These are phyloP conservation scores for Zaprionus inermis DNA, from an alignment of 1,140 invertebrate species.

Conservation along the genomic window DNA sequence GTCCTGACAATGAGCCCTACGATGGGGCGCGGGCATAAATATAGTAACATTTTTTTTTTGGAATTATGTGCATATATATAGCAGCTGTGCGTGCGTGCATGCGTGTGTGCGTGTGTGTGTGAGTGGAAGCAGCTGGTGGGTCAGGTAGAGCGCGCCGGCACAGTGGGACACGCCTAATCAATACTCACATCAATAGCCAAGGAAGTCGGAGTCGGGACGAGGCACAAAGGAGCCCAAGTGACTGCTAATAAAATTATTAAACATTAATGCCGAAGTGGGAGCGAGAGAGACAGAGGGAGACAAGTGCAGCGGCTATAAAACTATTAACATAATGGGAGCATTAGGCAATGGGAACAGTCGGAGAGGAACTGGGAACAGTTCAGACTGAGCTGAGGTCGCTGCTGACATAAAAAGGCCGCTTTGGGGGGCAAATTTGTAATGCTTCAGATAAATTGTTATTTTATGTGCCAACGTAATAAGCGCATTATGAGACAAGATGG, in stretches of 20 bases:
- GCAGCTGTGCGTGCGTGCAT: slow-evolving; percentile 13
- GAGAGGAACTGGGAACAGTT: slow-evolving; percentile 43
- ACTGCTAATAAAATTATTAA: slow-evolving; percentile 81
- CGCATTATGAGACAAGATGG: slow-evolving; percentile 62
- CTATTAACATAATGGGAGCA: slow-evolving; percentile 55
- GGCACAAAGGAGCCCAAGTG: slow-evolving; percentile 20
- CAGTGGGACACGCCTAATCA: slow-evolving; percentile 45
- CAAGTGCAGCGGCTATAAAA: slow-evolving; percentile 49
- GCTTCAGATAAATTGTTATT: slow-evolving; percentile 81
- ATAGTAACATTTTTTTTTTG: slow-evolving; percentile 40
- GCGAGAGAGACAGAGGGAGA: too few species aligned
- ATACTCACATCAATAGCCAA: slow-evolving; percentile 35
- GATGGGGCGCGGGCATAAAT: slow-evolving; percentile 21
- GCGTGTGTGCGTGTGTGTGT: background rate
- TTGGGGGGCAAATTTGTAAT: slow-evolving; percentile 67
- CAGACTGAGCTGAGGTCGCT: slow-evolving; percentile 47
- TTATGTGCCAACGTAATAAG: slow-evolving; percentile 82
- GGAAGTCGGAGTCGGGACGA: background rate
- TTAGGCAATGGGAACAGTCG: slow-evolving; percentile 24
- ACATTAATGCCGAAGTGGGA: slow-evolving; percentile 53
- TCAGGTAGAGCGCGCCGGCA: slow-evolving; percentile 5
- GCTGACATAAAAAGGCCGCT: slow-evolving; percentile 59
- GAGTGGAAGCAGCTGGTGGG: slow-evolving; percentile 10
- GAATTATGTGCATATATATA: slow-evolving; percentile 31
- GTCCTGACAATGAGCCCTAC: slow-evolving; percentile 12